phyloP scores from a whole-genome alignment of 2,797 vertebrate species.

The Premnoplex brunnescens region DNA sequence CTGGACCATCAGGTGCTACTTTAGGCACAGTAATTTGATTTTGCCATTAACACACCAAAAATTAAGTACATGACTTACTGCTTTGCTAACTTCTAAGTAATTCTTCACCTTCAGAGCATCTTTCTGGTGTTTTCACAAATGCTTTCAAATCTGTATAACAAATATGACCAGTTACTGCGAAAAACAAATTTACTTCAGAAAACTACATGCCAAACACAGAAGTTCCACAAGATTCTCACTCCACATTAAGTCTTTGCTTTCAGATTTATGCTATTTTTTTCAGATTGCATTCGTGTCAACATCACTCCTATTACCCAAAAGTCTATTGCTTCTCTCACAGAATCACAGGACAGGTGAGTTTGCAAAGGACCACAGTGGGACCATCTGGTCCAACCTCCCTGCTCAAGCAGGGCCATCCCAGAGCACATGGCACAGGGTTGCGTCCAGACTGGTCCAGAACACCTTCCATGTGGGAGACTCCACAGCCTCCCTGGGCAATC shows the following conservation, averaged over 20 bases:
- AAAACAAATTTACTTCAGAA: neutral
- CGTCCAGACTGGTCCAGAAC: neutral
- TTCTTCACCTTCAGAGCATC: neutral
- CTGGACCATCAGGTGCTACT: neutral
- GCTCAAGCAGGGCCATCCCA: neutral
- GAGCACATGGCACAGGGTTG: neutral
- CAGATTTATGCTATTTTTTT: neutral
- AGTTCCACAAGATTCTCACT: neutral
- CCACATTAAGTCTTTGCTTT: neutral
- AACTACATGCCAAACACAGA: neutral
- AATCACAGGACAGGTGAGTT: neutral
- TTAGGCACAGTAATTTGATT: neutral
- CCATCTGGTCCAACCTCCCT: neutral
- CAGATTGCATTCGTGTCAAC: neutral
- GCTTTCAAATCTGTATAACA: neutral
- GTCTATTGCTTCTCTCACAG: neutral
- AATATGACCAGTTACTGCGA: neutral
- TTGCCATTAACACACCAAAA: neutral
- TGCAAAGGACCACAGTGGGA: neutral
- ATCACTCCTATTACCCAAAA: neutral
- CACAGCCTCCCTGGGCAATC: neutral
- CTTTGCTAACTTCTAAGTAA: neutral
- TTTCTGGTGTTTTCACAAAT: neutral
- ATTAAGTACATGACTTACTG: neutral
- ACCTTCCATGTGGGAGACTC: neutral